phyloP scores from a whole-genome alignment of 2,113 vertebrate genomes.

The Limanda limanda region DNA sequence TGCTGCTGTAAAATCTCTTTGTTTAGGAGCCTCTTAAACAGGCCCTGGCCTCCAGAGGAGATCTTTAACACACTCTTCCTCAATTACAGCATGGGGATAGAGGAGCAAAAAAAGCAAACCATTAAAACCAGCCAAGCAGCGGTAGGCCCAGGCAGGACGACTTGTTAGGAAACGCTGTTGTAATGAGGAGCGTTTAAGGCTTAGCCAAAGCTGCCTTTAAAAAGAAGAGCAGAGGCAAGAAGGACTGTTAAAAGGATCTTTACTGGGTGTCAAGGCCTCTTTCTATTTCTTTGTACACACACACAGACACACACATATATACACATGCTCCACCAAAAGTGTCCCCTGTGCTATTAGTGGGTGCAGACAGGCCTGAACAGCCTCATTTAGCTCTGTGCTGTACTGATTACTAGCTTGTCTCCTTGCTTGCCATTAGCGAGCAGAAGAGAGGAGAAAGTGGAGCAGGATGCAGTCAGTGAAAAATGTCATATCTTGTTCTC shows the following conservation, averaged over 20 bases:
- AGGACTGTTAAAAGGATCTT: constrained; percentile 36
- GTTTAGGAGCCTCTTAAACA: constrained; percentile 43
- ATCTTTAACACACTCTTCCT: constrained; percentile 36
- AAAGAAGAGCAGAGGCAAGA: constrained; percentile 23
- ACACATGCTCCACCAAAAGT: background rate
- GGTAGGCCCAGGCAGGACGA: background rate
- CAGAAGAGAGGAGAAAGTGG: constrained; percentile 7
- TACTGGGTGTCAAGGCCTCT: constrained; percentile 12
- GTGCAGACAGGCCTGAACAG: constrained; percentile 37
- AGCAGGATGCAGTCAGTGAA: background rate
- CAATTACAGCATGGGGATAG: constrained; percentile 38
- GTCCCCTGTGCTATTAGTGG: constrained; percentile 23
- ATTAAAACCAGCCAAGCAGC: constrained; percentile 46
- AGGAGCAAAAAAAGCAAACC: constrained; percentile 30
- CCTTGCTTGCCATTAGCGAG: constrained; percentile 14
- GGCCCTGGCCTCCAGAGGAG: constrained; percentile 34
- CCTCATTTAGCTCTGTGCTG: constrained; percentile 50
- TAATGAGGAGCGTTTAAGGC: constrained; percentile 52
- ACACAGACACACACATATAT: constrained; percentile 4
- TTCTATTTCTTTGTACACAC: background rate
- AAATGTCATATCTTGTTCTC: background rate
- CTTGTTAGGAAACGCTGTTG: constrained; percentile 40
- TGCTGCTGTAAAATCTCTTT: constrained; percentile 22
- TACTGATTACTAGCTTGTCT: constrained; percentile 44
- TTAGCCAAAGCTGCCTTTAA: constrained; percentile 29